Percentiles rank a stretch among this genome's conserved stretches.
Evolutionary conservation across 2,888 invertebrate species (phyloP).

Genomic region (Allacma fusca): DNA sequence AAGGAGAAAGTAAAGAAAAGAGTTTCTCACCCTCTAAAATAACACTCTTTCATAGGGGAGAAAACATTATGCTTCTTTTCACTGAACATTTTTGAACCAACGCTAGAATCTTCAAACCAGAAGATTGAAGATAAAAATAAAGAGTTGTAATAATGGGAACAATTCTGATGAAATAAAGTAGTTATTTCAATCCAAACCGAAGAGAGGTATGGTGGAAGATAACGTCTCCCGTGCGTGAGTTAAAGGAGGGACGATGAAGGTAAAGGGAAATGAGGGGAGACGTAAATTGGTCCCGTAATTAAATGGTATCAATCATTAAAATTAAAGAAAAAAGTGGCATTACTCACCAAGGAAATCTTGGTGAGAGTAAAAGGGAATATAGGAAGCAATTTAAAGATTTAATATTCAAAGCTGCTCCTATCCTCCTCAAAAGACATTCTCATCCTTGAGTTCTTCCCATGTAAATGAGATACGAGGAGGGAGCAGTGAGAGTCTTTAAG

Average conservation of each 20-base stretch:
- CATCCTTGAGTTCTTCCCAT: slow-evolving; percentile 17
- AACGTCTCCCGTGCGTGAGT: background rate
- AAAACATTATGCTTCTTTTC: too few species aligned
- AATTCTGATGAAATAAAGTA: too few species aligned
- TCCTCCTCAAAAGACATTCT: background rate
- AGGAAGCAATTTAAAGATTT: slow-evolving; percentile 14
- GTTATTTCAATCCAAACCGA: too few species aligned
- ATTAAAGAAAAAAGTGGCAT: background rate
- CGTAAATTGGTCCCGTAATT: background rate
- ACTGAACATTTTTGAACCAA: too few species aligned
- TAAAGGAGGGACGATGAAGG: background rate
- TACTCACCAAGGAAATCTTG: slow-evolving; percentile 10
- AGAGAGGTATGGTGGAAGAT: too few species aligned
- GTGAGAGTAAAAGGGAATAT: background rate
- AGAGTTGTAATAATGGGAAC: too few species aligned
- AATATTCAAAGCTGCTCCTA: slow-evolving; percentile 23
- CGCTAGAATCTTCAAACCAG: too few species aligned
- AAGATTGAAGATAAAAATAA: too few species aligned
- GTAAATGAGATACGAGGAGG: slow-evolving; percentile 32
- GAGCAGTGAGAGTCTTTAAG: background rate
- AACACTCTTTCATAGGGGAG: too few species aligned
- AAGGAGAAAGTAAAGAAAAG: too few species aligned
- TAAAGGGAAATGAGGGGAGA: background rate
- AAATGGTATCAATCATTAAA: background rate
- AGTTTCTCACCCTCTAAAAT: too few species aligned